These are phyloP conservation scores for Anolis apletophallus DNA, from an alignment of 2,797 vertebrate genomes.

Conservation along the genomic window DNA sequence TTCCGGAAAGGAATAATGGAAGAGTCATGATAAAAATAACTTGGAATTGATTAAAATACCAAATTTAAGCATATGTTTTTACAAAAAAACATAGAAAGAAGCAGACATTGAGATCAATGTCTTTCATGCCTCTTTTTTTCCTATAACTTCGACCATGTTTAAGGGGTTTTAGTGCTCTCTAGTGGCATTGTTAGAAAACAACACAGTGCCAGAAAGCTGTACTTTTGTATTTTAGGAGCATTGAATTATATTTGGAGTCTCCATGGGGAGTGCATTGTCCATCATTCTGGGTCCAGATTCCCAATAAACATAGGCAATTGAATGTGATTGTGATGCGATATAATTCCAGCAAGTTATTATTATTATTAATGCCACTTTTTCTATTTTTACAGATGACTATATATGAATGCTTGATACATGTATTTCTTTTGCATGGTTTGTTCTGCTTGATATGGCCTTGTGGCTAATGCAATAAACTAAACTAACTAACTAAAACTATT, in stretches of 20 bases:
- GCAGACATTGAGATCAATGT: background rate
- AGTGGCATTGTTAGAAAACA: background rate
- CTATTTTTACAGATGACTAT: no score
- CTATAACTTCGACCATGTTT: no score
- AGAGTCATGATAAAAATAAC: background rate
- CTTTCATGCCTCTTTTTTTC: background rate
- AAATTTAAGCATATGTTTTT: background rate
- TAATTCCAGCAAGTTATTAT: background rate
- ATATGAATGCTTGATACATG: no score
- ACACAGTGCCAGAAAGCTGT: background rate
- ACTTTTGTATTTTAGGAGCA: background rate
- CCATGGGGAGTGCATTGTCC: background rate
- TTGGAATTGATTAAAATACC: background rate
- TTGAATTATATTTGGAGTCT: background rate
- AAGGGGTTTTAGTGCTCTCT: background rate
- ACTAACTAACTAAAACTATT: no score
- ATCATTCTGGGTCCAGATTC: background rate
- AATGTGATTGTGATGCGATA: background rate
- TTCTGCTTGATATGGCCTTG: no score
- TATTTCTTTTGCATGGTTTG: no score
- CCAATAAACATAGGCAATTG: background rate
- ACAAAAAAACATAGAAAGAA: background rate
- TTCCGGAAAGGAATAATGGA: no score
- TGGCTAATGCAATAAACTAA: no score
- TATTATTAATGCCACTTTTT: no score